Base-by-base conservation (phyloP, 2,888 invertebrate genomes). In the Chrysolina oricalcia region DNA sequence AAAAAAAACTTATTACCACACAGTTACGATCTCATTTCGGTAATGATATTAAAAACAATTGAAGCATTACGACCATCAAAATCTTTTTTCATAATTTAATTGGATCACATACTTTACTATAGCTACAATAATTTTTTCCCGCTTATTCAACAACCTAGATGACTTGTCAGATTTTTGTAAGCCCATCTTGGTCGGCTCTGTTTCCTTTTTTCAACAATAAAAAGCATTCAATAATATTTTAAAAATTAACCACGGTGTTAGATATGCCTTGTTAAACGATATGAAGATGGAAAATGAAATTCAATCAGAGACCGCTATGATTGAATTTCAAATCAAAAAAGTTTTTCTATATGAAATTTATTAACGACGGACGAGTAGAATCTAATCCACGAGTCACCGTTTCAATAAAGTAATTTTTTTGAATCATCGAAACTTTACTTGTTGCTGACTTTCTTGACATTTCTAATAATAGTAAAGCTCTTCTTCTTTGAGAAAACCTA, bases 81-180 rank as follows among this genome's bases (percentile, higher is more conserved):
- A 27, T n/a, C 27, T 35, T 59, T 59, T 59, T 15, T 50, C 19
- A 2, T n/a, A 50, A 17, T 19, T 50, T 17, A 35, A 59, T 59
- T 59, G 59, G 59, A 59, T 59, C 59, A 27, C 59, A 59, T 59
- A 59, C 27, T 59, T 59, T 5, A 59, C 9, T 35, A n/a, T n/a
- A 59, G 23, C 15, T 27, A 9, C 35, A 35, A 17, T 35, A 35
- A 59, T 27, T 59, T 59, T 35, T 59, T 59, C 2, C 6, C 15
- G 4, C 23, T 1, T 27, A 15, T 15, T 1, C 0, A 35, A n/a
- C 59, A 59, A 27, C n/a, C 15, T 19, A n/a, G n/a, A 59, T 17
- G 59, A 59, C 27, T 59, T n/a, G 8, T 23, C 59, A 27, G 27
- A 8, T 59, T 59, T 15, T 15, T 4, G 15, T 56, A 15, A 23